Base-by-base conservation (phyloP, 2,113 vertebrate genomes). In the Mus pahari region DNA sequence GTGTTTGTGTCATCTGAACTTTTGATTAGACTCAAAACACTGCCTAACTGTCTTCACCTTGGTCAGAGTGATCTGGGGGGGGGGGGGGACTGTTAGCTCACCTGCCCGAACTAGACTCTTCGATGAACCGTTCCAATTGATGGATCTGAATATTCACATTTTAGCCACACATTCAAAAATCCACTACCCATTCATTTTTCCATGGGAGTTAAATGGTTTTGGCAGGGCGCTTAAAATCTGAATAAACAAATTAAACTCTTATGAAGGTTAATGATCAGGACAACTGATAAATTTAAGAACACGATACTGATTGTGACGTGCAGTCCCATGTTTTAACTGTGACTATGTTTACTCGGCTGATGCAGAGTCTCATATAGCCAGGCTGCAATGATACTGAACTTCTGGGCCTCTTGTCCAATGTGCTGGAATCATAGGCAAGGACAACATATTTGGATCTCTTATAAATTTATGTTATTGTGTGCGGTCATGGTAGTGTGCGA, bases 161-260 rank as follows among this genome's bases (percentile, higher is more conserved):
- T 86, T 87, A 58, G 48, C 84, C 81, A 78, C 48, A 91, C 64
- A 50, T 95, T 91, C 17, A 89, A 68, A 90, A 92, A 64, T 42
- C 31, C 53, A 62, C 26, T 88, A 87, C 33, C 4, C 33, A 77
- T 89, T 84, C 33, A 77, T 89, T 84, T 12, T 64, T 94, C 78
- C 60, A 50, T 20, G 62, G 33, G 36, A 70, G 24, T 45, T 50
- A 77, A 86, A 71, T 89, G 19, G 10, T 83, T 94, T 79, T 13
- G 91, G 82, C 89, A 94, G 70, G 58, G 42, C 90, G 74, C 86
- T 95, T 93, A 91, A 87, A 93, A 92, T 84, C 13, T 87, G 73
- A 94, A 92, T 71, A 94, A 98, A 81, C 31, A 92, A 88, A 77
- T 90, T 55, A 77, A 94, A 92, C 86, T 68, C 36, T 48, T 68